Percentiles rank a stretch among this genome's conserved stretches.
Conservation (phyloP, 2,888 invertebrate species). For the Drosophila cyrtoloma region DNA sequence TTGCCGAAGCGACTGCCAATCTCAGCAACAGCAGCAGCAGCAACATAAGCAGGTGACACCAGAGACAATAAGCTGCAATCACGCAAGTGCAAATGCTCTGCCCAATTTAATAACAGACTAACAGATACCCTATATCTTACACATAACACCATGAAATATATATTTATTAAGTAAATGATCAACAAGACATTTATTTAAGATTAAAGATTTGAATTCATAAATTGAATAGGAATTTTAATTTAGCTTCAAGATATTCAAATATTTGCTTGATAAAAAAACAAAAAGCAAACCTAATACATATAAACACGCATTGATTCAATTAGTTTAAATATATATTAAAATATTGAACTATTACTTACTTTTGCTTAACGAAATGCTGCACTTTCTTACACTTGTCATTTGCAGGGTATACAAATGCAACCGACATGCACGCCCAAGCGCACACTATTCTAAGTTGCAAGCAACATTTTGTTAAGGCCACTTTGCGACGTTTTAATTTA, state of each 20-base stretch:
- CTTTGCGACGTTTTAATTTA: constrained; percentile 80
- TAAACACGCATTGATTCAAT: not conserved
- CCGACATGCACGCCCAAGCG: constrained; percentile 6
- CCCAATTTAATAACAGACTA: not conserved
- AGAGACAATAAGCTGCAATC: constrained; percentile 68
- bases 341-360: not conserved
- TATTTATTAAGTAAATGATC: not conserved
- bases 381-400: not conserved
- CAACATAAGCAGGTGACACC: constrained; percentile 69
- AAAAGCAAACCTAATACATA: not conserved
- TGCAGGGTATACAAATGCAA: constrained; percentile 26
- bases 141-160: not conserved
- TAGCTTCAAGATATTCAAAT: too few relatives aligned
- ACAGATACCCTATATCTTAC: not conserved
- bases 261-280: not conserved
- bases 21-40: constrained; percentile 55
- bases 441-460: constrained; percentile 26
- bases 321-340: not conserved
- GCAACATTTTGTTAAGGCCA: constrained; percentile 78
- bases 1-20: constrained; percentile 54
- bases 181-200: not conserved
- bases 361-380: not conserved
- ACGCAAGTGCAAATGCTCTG: constrained; percentile 4
- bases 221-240: not conserved
- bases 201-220: not conserved